Conservation (phyloP, 1,140 invertebrate species). For the Drosophila funebris region DNA sequence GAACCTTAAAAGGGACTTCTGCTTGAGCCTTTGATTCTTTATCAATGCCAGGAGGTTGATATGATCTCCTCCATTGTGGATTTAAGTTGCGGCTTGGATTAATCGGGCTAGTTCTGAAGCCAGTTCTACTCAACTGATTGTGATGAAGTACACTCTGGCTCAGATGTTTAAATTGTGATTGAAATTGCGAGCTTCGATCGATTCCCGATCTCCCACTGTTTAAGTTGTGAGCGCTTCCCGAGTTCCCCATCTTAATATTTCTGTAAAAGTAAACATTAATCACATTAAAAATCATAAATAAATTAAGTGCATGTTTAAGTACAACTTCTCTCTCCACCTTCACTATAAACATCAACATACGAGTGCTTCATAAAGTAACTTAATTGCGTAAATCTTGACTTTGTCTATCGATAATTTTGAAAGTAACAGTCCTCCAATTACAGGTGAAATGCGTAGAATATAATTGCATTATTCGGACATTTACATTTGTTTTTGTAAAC, state of each 20-base stretch:
- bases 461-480: too few relatives aligned
- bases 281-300: neutral
- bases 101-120: constrained; percentile 14
- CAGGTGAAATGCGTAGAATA: too few relatives aligned
- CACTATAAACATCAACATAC: too few relatives aligned
- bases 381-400: too few relatives aligned
- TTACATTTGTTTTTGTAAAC: too few relatives aligned
- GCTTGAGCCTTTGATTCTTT: constrained; percentile 11
- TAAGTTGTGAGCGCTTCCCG: constrained; percentile 49
- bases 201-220: constrained; percentile 21
- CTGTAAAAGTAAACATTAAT: constrained; percentile 2
- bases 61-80: constrained; percentile 39
- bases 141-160: constrained; percentile 6
- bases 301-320: neutral
- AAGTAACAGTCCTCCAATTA: too few relatives aligned
- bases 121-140: constrained; percentile 23
- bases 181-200: constrained; percentile 37
- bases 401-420: too few relatives aligned
- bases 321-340: too few relatives aligned
- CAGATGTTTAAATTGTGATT: constrained; percentile 60
- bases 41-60: constrained; percentile 19
- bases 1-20: constrained; percentile 85
- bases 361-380: too few relatives aligned
- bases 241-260: constrained; percentile 44
- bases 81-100: constrained; percentile 11